Conservation (phyloP, 2,888 invertebrate genomes). For the Plebejus anna region DNA sequence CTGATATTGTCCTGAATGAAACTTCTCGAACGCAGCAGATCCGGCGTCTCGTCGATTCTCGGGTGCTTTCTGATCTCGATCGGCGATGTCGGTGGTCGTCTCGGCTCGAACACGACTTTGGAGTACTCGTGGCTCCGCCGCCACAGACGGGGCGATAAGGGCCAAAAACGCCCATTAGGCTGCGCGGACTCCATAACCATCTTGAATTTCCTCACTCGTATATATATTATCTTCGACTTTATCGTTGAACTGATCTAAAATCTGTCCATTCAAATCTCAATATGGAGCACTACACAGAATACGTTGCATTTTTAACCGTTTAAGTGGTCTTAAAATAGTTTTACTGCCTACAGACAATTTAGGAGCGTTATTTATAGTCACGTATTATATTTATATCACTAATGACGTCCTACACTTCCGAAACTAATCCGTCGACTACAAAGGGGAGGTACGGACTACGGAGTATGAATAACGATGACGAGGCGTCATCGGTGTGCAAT, state of each 20-base stretch:
- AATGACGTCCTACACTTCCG: conserved; percentile 49
- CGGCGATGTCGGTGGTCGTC: conserved; percentile 64
- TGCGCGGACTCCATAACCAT: conserved; percentile 75
- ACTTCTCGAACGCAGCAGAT: conserved; percentile 58
- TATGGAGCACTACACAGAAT: conserved; percentile 11
- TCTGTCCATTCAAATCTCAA: not conserved
- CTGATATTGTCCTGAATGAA: conserved; percentile 58
- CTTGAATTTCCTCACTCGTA: conserved; percentile 41
- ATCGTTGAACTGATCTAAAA: conserved; percentile 46
- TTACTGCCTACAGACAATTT: conserved; percentile 8
- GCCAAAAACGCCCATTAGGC: conserved; percentile 68
- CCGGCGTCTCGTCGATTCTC: conserved; percentile 56
- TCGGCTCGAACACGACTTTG: conserved; percentile 71
- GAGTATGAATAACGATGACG: conserved; percentile 50
- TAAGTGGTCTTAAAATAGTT: conserved; percentile 6
- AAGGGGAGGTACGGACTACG: conserved; percentile 39
- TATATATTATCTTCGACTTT: conserved; percentile 46
- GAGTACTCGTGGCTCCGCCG: conserved; percentile 72
- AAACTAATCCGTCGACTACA: conserved; percentile 50
- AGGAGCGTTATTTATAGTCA: conserved; percentile 24
- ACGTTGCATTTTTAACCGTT: conserved; percentile 12
- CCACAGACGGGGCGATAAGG: conserved; percentile 70
- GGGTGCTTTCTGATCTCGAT: conserved; percentile 55
- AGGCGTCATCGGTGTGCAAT: conserved; percentile 45
- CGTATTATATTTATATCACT: conserved; percentile 23